Conservation (phyloP, 2,888 invertebrate genomes). For the Nomada lathburiana region DNA sequence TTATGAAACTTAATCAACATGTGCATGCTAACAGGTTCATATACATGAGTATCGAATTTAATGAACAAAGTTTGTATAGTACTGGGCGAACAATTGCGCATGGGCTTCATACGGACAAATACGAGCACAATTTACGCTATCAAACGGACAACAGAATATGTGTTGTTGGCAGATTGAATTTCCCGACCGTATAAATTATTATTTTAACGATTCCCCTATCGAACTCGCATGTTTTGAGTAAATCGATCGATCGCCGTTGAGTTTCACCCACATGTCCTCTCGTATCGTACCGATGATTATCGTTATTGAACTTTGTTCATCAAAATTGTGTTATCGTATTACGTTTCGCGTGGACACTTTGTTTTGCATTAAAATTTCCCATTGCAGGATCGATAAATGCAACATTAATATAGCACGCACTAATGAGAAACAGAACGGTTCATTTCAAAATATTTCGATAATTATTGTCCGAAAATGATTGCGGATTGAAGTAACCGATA, state of each 20-base stretch:
- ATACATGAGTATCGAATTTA: conserved; percentile 50
- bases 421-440: background rate
- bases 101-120: conserved; percentile 24
- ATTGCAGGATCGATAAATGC: background rate
- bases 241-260: conserved; percentile 24
- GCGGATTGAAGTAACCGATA: too few relatives aligned
- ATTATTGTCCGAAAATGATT: background rate
- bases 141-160: conserved; percentile 16
- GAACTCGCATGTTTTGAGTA: background rate
- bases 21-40: conserved; percentile 36
- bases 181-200: conserved; percentile 23
- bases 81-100: conserved; percentile 15
- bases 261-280: conserved; percentile 4
- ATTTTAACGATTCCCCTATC: conserved; percentile 12
- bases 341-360: too few relatives aligned
- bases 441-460: background rate
- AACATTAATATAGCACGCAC: background rate
- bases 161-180: conserved; percentile 24
- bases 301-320: conserved; percentile 1
- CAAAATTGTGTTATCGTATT: conserved; percentile 3
- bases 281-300: conserved; percentile 12
- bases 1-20: conserved; percentile 54
- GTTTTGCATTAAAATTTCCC: background rate
- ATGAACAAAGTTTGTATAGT: conserved; percentile 41
- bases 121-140: conserved; percentile 23